Base-by-base conservation (phyloP, 37 sponge, comb jelly and placozoan genomes). In the Oscarella lobularis region DNA sequence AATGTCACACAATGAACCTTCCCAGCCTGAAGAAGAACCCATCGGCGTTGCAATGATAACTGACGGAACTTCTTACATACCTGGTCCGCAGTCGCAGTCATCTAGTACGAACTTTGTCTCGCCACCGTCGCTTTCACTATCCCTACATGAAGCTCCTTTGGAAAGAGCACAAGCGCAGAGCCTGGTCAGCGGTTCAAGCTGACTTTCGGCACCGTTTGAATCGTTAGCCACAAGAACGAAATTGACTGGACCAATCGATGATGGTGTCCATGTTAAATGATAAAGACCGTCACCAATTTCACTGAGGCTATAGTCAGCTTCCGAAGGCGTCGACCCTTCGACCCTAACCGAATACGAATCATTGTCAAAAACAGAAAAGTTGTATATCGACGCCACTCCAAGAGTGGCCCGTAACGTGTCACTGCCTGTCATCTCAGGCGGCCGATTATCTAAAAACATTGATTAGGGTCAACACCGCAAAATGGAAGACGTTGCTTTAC, bases 171-270 rank as follows among this genome's bases (percentile, higher is more conserved):
- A 48, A 48, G 60, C 60, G 20, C 60, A 48, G 14, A 48, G 20
- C 9, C 60, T 9, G 20, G 20, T 20, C 14, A 48, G 60, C 20
- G 60, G 60, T 20, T 48, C 14, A 48, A 48, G 60, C 20, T 48
- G 60, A 48, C 60, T 48, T 9, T 20, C 20, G 14, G 20, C 9
- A 20, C 60, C 60, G 20, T 9, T 48, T 20, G 73, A 33, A 39
- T 86, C 87, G 0, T 30, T 37, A 31, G 87, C 87, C 27, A 35
- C 33, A 39, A 86, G 75, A 31, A 65, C 29, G 1, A 83, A 31
- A 14, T 78, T 27, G 1, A 31, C 35, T 30, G 69, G 71, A 6
- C 36, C 36, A 35, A 38, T 4, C 0, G 55, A 14, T 6, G 79
- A 3, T 38, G 77, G 65, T 0, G 39, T 66, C 80, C 74, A 74